Evolutionary conservation across 1,140 invertebrate genomes (phyloP), one percentile per base, ranked within the genome.

Genomic region (Caenorhabditis tropicalis): DNA sequence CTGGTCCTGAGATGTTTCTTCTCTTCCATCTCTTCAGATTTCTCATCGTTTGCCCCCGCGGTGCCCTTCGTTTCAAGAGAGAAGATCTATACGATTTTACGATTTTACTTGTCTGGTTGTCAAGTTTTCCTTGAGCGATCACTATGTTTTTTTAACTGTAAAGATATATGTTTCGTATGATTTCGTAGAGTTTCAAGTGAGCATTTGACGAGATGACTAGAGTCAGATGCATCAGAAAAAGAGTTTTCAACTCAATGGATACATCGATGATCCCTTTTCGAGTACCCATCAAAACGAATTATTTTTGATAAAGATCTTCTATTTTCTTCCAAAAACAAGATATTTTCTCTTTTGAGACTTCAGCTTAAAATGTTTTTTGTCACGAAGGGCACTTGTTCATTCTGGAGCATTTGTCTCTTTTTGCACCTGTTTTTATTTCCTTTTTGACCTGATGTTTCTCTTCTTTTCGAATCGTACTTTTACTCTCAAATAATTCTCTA

Each of bases 41-140:
- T 12, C 65, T 39, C 21, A 5, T 43, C 65, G 65, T 43, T 29
- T 74, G 65, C 65, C 65, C 65, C 65, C 65, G 65, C 65, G 65
- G 36, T 74, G 65, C 65, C 36, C 65, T 74, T 74, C 58, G 27
- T 65, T 16, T 51, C 53, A 24, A 9, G 53, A 58, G 29, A 15
- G 27, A 43, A 43, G n/a, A 74, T 74, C 65, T 74, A 74, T 74
- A 74, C 65, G 65, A 74, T 74, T 74, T 74, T 43, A 74, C 65
- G 36, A 74, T 74, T 74, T 74, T 15, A 74, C 65, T 74, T 74
- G 65, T 74, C 65, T 74, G 36, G 36, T 65, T 65, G 58, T 74
- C 65, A 74, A n/a, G 36, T 43, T 43, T 12, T 58, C 21, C 5
- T 29, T 12, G 24, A n/a, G 15, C 5, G 5, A 7, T 24, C 53